Percentiles rank a stretch among this genome's conserved stretches.
Evolutionary conservation across 1,140 invertebrate genomes (phyloP).

Genomic region (Atta cephalotes): DNA sequence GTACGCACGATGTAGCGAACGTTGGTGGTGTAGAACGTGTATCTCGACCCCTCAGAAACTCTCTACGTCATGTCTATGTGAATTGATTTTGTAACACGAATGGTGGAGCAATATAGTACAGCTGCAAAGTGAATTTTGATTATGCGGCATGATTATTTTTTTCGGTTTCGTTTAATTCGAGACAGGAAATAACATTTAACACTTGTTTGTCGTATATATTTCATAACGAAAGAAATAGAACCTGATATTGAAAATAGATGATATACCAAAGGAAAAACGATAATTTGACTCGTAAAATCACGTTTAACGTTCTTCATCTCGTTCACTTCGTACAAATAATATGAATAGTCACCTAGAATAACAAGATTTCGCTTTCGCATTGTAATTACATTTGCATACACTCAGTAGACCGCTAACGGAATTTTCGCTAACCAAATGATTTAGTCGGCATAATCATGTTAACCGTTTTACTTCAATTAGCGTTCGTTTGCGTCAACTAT

Average conservation of each 20-base stretch:
- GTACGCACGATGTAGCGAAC: slow-evolving; percentile 41
- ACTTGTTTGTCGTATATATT: not conserved
- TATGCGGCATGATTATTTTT: not conserved
- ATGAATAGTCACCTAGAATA: slow-evolving; percentile 58
- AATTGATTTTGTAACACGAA: slow-evolving; percentile 8
- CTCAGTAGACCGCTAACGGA: slow-evolving; percentile 49
- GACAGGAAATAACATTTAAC: not conserved
- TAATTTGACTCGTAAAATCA: slow-evolving; percentile 6
- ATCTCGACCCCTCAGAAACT: slow-evolving; percentile 13
- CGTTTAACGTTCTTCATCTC: not conserved
- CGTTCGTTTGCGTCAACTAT: slow-evolving; percentile 52
- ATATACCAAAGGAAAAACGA: not conserved
- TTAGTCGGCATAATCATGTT: slow-evolving; percentile 55
- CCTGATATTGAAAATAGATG: not conserved
- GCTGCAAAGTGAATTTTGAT: slow-evolving; percentile 14
- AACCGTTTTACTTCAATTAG: slow-evolving; percentile 58
- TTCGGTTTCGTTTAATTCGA: not conserved
- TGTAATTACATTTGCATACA: slow-evolving; percentile 49
- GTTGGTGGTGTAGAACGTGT: slow-evolving; percentile 17
- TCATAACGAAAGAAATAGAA: not conserved
- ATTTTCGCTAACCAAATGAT: slow-evolving; percentile 57
- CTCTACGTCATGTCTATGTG: not conserved
- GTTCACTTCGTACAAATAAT: slow-evolving; percentile 39
- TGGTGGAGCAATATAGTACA: not conserved
- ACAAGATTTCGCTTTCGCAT: slow-evolving; percentile 50